A percentile compares a stretch with the other conserved stretches of the same genome.
Conservation (phyloP, 2,888 invertebrate species). For the Dorcus parallelipipedus region DNA sequence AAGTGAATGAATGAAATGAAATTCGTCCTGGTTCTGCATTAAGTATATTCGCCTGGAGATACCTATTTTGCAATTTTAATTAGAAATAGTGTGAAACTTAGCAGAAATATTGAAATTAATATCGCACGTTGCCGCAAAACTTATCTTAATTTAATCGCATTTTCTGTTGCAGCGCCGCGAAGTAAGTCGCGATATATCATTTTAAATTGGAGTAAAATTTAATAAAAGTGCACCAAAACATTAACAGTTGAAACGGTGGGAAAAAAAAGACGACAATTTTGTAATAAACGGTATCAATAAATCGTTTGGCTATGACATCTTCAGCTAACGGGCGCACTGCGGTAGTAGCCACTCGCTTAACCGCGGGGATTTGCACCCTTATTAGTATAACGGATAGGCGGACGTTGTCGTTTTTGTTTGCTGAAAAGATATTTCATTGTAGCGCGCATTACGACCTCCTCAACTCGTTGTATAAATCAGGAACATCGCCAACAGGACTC, state of each 20-base stretch:
- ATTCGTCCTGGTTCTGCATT: no score
- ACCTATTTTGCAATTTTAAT: no score
- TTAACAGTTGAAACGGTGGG: slow-evolving; percentile 11
- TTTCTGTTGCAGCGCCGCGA: no score
- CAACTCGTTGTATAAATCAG: slow-evolving; percentile 33
- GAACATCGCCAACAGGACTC: slow-evolving; percentile 29
- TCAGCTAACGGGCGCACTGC: slow-evolving; percentile 20
- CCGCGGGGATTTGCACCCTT: slow-evolving; percentile 24
- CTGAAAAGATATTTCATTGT: slow-evolving; percentile 32
- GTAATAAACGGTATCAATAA: slow-evolving; percentile 30
- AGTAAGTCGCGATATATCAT: slow-evolving; percentile 9
- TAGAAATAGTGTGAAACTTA: no score
- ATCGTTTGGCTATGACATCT: slow-evolving; percentile 33
- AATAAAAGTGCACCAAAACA: slow-evolving; percentile 14
- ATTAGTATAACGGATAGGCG: slow-evolving; percentile 36
- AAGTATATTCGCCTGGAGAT: no score
- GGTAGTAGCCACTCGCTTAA: slow-evolving; percentile 24
- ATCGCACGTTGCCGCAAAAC: no score
- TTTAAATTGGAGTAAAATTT: slow-evolving; percentile 14
- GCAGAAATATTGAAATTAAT: no score
- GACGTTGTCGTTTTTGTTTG: slow-evolving; percentile 34
- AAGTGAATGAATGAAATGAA: no score
- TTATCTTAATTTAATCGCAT: no score
- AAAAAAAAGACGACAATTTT: slow-evolving; percentile 23
- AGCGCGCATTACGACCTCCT: slow-evolving; percentile 28